phyloP scores from a whole-genome alignment of 1,140 invertebrate genomes.

The Sitodiplosis mosellana region DNA sequence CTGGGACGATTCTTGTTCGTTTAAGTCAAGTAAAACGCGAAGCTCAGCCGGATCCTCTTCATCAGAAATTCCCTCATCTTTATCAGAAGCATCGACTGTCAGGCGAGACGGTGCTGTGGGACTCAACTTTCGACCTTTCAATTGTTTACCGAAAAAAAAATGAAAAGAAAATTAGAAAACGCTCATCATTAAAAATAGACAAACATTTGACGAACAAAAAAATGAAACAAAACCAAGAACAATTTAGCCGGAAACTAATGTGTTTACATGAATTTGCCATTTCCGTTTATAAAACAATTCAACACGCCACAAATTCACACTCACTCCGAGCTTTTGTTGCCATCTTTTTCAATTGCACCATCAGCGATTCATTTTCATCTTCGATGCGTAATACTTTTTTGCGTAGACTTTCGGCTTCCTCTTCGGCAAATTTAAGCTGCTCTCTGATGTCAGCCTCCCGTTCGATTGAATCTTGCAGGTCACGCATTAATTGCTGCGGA shows the following conservation, averaged over 20 bases:
- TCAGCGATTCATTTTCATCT: constrained; percentile 84
- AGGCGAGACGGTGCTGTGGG: constrained; percentile 40
- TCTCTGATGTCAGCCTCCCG: constrained; percentile 82
- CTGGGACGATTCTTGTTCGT: constrained; percentile 70
- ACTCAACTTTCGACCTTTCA: constrained; percentile 38
- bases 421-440: constrained; percentile 75
- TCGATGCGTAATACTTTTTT: constrained; percentile 74
- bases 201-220: constrained; percentile 2
- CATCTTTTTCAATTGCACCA: constrained; percentile 86
- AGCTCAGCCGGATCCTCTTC: constrained; percentile 59
- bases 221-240: not conserved
- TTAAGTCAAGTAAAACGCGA: constrained; percentile 65
- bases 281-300: too few species aligned
- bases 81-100: constrained; percentile 43
- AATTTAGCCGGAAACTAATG: too few species aligned
- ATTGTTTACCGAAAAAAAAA: too few species aligned
- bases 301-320: constrained; percentile 9
- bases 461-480: constrained; percentile 79
- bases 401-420: constrained; percentile 68
- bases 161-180: not conserved
- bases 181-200: not conserved
- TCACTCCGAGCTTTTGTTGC: constrained; percentile 64
- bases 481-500: constrained; percentile 57
- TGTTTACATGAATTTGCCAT: not conserved
- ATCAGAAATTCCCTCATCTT: constrained; percentile 53